phyloP scores from a whole-genome alignment of 1,140 invertebrate species.

The Chionoecetes opilio region DNA sequence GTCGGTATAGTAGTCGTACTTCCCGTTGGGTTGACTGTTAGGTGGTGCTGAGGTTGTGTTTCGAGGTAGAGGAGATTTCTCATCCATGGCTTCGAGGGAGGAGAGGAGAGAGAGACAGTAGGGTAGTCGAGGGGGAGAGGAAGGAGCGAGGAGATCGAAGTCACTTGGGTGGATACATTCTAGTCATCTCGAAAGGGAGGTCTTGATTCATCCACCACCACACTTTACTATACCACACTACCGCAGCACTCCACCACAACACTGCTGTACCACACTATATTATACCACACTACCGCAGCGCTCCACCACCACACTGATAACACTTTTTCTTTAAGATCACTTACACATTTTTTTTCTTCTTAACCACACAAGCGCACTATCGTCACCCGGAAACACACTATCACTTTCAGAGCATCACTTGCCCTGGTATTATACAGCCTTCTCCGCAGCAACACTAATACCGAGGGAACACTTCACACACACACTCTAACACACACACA shows the following conservation, averaged over 20 bases:
- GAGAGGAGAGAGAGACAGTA: neutral
- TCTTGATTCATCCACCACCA: neutral
- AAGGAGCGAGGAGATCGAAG: neutral
- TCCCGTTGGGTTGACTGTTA: constrained; percentile 48
- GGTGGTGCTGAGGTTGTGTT: neutral
- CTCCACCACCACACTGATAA: too few species aligned
- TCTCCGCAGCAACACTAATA: neutral
- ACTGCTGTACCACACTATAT: too few species aligned
- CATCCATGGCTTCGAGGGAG: neutral
- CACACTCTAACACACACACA: too few species aligned
- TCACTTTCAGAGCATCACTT: neutral
- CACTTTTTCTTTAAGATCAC: too few species aligned
- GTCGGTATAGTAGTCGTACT: constrained; percentile 58
- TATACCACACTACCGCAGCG: too few species aligned
- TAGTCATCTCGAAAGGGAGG: neutral
- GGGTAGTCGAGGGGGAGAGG: neutral
- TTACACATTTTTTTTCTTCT: too few species aligned
- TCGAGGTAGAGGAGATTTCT: neutral
- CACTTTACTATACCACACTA: neutral
- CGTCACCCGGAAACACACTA: too few species aligned
- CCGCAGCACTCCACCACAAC: too few species aligned
- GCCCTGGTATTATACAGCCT: neutral
- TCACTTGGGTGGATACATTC: neutral
- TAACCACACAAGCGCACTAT: too few species aligned
- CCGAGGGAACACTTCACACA: neutral